These are phyloP conservation scores for Carduelis carduelis DNA, from an alignment of 2,797 vertebrate genomes.

Conservation along the genomic window DNA sequence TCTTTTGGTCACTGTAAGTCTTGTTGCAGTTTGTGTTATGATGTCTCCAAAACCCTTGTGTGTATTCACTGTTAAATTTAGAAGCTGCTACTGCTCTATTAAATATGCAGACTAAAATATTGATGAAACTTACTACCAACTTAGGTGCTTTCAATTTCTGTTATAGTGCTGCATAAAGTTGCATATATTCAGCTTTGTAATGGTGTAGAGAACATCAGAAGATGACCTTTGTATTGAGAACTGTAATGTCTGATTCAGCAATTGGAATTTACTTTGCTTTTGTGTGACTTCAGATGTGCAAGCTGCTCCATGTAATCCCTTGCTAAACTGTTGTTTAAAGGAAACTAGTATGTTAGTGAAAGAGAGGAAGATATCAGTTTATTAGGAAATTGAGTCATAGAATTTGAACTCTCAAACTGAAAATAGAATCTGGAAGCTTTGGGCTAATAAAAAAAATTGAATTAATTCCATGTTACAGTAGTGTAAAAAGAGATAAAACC, in stretches of 20 bases:
- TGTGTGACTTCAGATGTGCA: neutral
- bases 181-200: neutral
- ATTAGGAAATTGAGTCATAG: neutral
- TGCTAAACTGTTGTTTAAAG: neutral
- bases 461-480: neutral
- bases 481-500: neutral
- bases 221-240: neutral
- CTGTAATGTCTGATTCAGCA: neutral
- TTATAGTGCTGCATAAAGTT: neutral
- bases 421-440: neutral
- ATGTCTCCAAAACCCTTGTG: neutral
- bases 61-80: neutral
- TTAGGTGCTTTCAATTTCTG: neutral
- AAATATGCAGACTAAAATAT: neutral
- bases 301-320: neutral
- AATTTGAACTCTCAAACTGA: neutral
- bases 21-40: neutral
- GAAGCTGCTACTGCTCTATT: neutral
- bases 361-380: neutral
- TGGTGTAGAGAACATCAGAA: neutral
- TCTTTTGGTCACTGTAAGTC: neutral
- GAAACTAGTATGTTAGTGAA: neutral
- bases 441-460: neutral
- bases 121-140: neutral
- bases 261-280: neutral